Percentiles rank a stretch among this genome's conserved stretches.
Conservation (phyloP, 1,140 invertebrate genomes). For the Drosophila persimilis region DNA sequence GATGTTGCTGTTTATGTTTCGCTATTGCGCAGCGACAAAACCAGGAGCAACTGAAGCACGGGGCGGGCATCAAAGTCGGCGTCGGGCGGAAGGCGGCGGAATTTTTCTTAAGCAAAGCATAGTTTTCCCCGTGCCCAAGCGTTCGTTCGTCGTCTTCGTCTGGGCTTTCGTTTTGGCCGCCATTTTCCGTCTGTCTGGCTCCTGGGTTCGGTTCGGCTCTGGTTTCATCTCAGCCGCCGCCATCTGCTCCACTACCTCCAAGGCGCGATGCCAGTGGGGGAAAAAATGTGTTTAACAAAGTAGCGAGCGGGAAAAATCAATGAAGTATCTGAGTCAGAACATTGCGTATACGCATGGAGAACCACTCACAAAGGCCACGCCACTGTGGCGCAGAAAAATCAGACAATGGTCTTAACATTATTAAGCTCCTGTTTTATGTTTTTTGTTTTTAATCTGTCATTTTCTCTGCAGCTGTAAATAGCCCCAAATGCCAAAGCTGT, state of each 20-base stretch:
- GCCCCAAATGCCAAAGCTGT: not conserved
- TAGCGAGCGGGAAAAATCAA: constrained; percentile 62
- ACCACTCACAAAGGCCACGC: constrained; percentile 1
- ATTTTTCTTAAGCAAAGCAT: constrained; percentile 65
- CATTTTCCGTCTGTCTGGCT: constrained; percentile 55
- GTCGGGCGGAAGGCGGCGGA: constrained; percentile 10
- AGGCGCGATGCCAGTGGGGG: constrained; percentile 6
- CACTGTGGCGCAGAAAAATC: not conserved
- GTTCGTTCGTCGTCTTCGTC: constrained; percentile 31
- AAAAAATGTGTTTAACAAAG: constrained; percentile 15
- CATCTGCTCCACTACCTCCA: constrained; percentile 38
- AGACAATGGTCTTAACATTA: constrained; percentile 48
- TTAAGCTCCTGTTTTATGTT: constrained; percentile 26
- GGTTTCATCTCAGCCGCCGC: constrained; percentile 21
- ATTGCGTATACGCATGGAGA: constrained; percentile 56
- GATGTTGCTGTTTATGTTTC: constrained; percentile 78
- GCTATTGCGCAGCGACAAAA: constrained; percentile 63
- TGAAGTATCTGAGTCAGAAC: constrained; percentile 11
- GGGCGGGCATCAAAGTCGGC: not conserved
- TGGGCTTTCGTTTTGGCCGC: constrained; percentile 51
- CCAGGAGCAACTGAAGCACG: constrained; percentile 12
- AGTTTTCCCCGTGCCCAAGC: constrained; percentile 48
- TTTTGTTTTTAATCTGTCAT: constrained; percentile 23
- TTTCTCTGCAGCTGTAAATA: constrained; percentile 47
- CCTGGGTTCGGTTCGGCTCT: constrained; percentile 24